phyloP scores from a whole-genome alignment of 2,797 vertebrate species.

The Triplophysa yarkandensis region DNA sequence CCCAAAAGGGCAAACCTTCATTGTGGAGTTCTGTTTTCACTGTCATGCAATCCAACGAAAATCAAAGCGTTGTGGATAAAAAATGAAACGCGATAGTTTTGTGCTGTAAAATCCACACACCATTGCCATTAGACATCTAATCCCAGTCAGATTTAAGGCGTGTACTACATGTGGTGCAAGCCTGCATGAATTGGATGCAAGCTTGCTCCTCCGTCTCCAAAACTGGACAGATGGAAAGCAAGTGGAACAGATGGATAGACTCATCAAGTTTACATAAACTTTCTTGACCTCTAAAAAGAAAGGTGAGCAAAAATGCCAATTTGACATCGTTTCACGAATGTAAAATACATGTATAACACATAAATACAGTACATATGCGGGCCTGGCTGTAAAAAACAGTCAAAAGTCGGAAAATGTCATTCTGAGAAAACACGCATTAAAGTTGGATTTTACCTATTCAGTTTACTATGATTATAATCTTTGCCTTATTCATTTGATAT shows the following conservation, averaged over 20 bases:
- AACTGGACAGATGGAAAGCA: conserved; percentile 12
- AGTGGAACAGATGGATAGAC: conserved; percentile 35
- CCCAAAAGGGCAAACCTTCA: conserved; percentile 17
- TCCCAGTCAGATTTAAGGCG: conserved; percentile 70
- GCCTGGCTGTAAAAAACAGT: no score
- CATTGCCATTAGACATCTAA: conserved; percentile 65
- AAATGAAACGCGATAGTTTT: conserved; percentile 40
- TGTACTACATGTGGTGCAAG: conserved; percentile 74
- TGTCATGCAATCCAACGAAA: conserved; percentile 3
- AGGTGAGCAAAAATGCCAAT: no score
- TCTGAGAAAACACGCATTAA: no score
- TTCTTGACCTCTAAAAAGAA: no score
- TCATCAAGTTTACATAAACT: no score
- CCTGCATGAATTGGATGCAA: conserved; percentile 65
- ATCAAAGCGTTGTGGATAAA: conserved; percentile 33
- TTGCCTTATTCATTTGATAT: no score
- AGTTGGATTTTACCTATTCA: no score
- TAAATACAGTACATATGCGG: no score
- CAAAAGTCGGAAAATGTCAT: no score
- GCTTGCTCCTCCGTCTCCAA: conserved; percentile 18
- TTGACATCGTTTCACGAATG: no score
- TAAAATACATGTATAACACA: no score
- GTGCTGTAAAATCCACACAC: conserved; percentile 50
- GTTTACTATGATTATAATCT: no score
- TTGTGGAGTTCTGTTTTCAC: not conserved